A percentile compares a stretch with the other conserved stretches of the same genome.
Conservation (phyloP, 2,113 vertebrate genomes). For the Gymnorhina tibicen region DNA sequence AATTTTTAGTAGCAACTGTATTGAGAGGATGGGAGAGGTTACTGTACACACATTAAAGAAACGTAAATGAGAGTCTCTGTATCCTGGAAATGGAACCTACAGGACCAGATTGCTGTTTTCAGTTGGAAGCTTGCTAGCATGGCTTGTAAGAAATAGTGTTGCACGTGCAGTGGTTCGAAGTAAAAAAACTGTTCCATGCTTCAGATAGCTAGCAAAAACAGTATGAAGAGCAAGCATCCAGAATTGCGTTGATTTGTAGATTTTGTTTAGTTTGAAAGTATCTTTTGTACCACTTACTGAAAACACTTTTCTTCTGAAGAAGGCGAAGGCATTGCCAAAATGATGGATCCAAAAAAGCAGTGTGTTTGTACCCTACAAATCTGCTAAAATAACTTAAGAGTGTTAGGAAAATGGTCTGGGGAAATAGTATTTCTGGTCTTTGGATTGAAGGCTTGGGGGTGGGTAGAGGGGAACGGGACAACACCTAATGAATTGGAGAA, state of each 20-base stretch:
- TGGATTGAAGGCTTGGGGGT: background rate
- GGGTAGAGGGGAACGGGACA: background rate
- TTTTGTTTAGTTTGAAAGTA: background rate
- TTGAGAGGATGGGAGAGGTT: background rate
- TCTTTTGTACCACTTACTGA: background rate
- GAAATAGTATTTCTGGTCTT: background rate
- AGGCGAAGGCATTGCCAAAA: slow-evolving; percentile 13
- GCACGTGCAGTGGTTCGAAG: background rate
- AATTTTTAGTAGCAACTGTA: slow-evolving; percentile 35
- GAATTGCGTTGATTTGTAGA: background rate
- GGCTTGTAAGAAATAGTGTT: background rate
- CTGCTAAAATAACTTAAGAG: background rate
- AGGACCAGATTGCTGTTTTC: background rate
- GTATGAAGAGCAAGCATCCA: background rate
- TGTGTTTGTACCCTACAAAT: background rate
- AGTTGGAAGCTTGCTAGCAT: background rate
- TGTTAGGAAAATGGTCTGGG: background rate
- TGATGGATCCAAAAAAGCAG: slow-evolving; percentile 4
- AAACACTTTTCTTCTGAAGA: background rate
- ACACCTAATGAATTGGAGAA: background rate
- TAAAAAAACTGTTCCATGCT: background rate
- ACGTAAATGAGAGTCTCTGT: background rate
- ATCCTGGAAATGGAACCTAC: background rate
- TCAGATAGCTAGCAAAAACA: background rate
- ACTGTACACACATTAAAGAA: background rate